Evolutionary conservation across 2,113 vertebrate species (phyloP).

Genomic region (Okapia johnstoni): DNA sequence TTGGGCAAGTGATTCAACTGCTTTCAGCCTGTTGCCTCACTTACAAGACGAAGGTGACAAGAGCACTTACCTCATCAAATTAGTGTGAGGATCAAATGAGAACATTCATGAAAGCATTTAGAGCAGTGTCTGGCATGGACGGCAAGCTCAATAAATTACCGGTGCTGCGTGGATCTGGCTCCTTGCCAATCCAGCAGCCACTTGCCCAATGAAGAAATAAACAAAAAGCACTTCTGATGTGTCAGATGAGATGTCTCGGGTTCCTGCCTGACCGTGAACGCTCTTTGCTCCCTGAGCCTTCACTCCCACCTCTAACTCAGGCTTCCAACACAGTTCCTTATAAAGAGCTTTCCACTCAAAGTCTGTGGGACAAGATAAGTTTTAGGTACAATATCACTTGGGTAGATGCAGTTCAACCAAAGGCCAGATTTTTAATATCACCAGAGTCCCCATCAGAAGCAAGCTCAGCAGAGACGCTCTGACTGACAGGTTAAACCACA

Average conservation of each 20-base stretch:
- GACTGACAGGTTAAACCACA: background rate
- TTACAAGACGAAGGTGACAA: background rate
- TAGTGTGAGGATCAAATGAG: background rate
- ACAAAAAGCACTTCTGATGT: background rate
- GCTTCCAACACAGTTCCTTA: background rate
- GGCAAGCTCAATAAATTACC: background rate
- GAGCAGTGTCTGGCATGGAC: background rate
- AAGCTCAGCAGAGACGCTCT: background rate
- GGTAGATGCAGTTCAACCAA: background rate
- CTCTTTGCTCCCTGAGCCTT: background rate
- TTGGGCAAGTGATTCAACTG: background rate
- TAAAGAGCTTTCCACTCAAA: background rate
- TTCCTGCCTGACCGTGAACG: background rate
- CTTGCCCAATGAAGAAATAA: background rate
- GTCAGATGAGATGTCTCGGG: background rate
- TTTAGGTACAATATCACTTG: background rate
- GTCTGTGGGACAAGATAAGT: background rate
- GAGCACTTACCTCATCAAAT: background rate
- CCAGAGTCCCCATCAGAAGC: background rate
- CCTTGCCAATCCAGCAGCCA: background rate
- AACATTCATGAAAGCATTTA: background rate
- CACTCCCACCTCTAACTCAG: background rate
- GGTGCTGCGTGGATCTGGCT: background rate
- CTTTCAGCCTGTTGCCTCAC: background rate
- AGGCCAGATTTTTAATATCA: background rate